Evolutionary conservation across 2,113 vertebrate species (phyloP).

Genomic region (Caracal caracal): DNA sequence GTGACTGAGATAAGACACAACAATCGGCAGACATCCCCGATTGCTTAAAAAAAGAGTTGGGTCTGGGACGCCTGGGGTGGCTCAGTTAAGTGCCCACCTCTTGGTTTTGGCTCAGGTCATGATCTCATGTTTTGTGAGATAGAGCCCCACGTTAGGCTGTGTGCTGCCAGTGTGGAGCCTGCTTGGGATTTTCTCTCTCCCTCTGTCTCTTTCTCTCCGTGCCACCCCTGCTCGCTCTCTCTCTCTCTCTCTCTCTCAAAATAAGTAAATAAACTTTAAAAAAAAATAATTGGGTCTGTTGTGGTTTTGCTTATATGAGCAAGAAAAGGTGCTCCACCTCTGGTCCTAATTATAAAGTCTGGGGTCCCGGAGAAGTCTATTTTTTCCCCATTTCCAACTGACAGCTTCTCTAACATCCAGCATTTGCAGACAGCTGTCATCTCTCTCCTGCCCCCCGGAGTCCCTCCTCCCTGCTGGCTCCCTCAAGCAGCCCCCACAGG

Average conservation of each 20-base stretch:
- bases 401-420: background rate
- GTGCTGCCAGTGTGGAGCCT: too few species aligned
- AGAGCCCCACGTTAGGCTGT: too few species aligned
- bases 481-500: background rate
- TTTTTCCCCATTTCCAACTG: background rate
- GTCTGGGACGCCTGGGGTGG: too few species aligned
- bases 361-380: background rate
- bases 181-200: too few species aligned
- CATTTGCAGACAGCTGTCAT: background rate
- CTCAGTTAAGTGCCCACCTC: too few species aligned
- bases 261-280: background rate
- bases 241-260: too few species aligned
- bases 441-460: background rate
- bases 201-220: too few species aligned
- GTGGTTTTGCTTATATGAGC: background rate
- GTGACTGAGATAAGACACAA: background rate
- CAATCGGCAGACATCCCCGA: background rate
- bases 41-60: background rate
- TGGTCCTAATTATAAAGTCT: background rate
- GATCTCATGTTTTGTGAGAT: too few species aligned
- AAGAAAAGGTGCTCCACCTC: background rate
- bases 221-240: too few species aligned
- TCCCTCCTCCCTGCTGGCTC: background rate
- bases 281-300: background rate
- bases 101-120: too few species aligned